Conservation (phyloP, 2,888 invertebrate species). For the Hirtodrosophila confusa region DNA sequence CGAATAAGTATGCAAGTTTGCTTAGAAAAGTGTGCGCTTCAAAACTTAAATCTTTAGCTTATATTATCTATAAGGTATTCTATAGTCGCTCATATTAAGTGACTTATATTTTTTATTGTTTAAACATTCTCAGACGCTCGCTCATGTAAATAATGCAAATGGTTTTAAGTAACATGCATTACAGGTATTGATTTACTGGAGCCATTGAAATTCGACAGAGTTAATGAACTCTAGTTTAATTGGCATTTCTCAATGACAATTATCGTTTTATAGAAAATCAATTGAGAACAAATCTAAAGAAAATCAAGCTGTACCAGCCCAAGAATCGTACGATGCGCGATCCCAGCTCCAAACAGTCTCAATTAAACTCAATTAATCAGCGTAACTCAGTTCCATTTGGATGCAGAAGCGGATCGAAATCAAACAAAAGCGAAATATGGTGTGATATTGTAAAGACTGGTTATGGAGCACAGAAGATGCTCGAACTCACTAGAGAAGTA, state of each 20-base stretch:
- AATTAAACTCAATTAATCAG: slow-evolving; percentile 67
- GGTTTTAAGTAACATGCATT: slow-evolving; percentile 17
- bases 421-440: slow-evolving; percentile 28
- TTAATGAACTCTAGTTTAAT: slow-evolving; percentile 43
- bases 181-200: slow-evolving; percentile 20
- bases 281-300: slow-evolving; percentile 32
- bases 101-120: neutral
- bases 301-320: slow-evolving; percentile 39
- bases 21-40: too few species aligned
- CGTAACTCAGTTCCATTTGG: slow-evolving; percentile 28
- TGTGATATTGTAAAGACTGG: slow-evolving; percentile 21
- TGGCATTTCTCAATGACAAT: slow-evolving; percentile 36
- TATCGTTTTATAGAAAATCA: slow-evolving; percentile 32
- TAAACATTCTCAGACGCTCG: slow-evolving; percentile 9
- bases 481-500: slow-evolving; percentile 11
- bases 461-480: neutral
- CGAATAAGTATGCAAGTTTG: too few species aligned
- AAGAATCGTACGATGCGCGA: slow-evolving; percentile 25
- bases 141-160: slow-evolving; percentile 14
- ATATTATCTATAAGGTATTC: slow-evolving; percentile 4
- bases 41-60: too few species aligned
- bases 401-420: slow-evolving; percentile 9
- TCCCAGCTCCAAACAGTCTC: slow-evolving; percentile 26
- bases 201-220: slow-evolving; percentile 17
- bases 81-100: neutral